These are phyloP conservation scores for Stegophylla sp. DNA, from an alignment of 2,888 invertebrate genomes.

Conservation along the genomic window DNA sequence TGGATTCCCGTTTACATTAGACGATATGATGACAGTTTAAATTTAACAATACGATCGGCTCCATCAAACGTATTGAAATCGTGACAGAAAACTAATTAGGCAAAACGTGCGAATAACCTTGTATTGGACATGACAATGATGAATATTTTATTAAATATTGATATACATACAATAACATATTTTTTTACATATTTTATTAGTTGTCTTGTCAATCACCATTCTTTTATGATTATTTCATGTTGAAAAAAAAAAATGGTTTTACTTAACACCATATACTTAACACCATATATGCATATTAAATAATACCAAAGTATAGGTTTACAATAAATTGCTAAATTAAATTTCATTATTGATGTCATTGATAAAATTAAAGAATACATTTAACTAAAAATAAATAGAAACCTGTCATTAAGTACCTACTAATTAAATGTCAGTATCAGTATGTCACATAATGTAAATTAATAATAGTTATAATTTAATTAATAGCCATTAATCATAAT, in stretches of 20 bases:
- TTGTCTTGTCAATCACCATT: slow-evolving; percentile 30
- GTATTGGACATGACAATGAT: slow-evolving; percentile 11
- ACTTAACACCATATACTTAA: too few relatives aligned
- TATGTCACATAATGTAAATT: too few relatives aligned
- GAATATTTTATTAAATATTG: slow-evolving; percentile 7
- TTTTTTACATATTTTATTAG: slow-evolving; percentile 2
- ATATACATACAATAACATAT: background rate
- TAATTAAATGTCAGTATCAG: too few relatives aligned
- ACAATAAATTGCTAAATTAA: too few relatives aligned
- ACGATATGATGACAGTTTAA: background rate
- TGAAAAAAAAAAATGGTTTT: background rate
- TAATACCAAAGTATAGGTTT: too few relatives aligned
- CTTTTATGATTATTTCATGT: background rate
- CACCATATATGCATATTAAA: too few relatives aligned
- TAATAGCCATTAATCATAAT: too few relatives aligned
- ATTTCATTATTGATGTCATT: too few relatives aligned
- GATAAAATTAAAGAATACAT: too few relatives aligned
- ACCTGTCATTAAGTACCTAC: too few relatives aligned
- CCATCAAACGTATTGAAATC: background rate
- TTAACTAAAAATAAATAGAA: too few relatives aligned
- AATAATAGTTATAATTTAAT: too few relatives aligned
- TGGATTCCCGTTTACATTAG: background rate
- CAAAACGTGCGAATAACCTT: slow-evolving; percentile 13
- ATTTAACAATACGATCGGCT: slow-evolving; percentile 2
- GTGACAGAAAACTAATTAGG: slow-evolving; percentile 26